Evolutionary conservation across 2,113 vertebrate species (phyloP).

Genomic region (Alces alces): DNA sequence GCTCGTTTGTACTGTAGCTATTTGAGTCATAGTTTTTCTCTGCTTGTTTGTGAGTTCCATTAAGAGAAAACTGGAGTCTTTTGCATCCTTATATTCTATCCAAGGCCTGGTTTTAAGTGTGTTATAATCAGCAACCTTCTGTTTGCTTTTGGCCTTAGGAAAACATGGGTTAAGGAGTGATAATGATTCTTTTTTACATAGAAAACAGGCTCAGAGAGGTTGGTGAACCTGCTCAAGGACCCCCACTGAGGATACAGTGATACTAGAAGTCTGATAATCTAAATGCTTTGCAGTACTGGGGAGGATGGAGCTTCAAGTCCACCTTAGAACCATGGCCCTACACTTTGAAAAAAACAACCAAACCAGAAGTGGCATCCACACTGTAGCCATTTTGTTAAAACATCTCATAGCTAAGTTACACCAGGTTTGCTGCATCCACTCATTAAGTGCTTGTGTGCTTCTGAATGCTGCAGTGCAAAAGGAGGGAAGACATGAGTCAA

Average conservation of each 20-base stretch:
- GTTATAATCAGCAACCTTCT: background rate
- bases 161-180: background rate
- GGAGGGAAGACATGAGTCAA: background rate
- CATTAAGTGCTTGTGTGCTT: background rate
- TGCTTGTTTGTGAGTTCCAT: background rate
- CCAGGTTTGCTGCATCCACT: background rate
- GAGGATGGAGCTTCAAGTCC: background rate
- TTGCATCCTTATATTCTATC: background rate
- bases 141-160: background rate
- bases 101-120: background rate
- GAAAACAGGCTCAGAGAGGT: background rate
- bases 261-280: background rate
- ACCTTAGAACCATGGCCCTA: background rate
- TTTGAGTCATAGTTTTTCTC: background rate
- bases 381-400: background rate
- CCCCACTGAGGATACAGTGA: background rate
- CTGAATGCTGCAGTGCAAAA: background rate
- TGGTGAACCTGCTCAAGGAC: background rate
- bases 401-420: background rate
- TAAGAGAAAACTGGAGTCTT: background rate
- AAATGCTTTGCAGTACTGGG: background rate
- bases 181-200: background rate
- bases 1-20: background rate
- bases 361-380: background rate
- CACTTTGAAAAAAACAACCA: background rate